A percentile compares a stretch with the other conserved stretches of the same genome.
These are phyloP conservation scores for Heptranchias perlo DNA, from an alignment of 2,113 vertebrate species.

Conservation along the genomic window DNA sequence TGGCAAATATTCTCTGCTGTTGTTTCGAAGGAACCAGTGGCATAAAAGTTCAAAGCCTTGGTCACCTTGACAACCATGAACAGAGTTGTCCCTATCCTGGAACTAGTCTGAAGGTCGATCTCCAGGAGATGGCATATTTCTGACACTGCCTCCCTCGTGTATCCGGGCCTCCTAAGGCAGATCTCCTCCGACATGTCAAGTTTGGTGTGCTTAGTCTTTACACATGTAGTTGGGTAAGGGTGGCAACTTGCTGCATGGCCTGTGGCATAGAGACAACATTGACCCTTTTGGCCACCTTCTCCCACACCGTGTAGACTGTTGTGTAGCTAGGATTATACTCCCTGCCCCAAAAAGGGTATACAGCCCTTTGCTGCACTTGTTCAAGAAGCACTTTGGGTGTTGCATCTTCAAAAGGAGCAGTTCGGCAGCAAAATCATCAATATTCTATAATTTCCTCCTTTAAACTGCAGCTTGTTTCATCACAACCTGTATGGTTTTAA, in stretches of 20 bases:
- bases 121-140: background rate
- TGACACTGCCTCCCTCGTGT: background rate
- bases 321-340: background rate
- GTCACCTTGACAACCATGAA: background rate
- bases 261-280: background rate
- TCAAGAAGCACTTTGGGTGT: background rate
- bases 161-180: background rate
- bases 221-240: background rate
- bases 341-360: background rate
- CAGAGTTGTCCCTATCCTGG: background rate
- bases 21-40: background rate
- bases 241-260: background rate
- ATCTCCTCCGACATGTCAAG: background rate
- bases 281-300: background rate
- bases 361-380: background rate
- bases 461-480: background rate
- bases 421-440: background rate
- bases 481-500: background rate
- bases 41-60: background rate
- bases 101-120: background rate
- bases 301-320: background rate
- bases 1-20: background rate
- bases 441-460: background rate
- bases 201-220: background rate
- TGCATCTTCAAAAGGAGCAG: background rate